Percentiles rank a stretch among this genome's conserved stretches.
Conservation (phyloP, 30 jellyfish, hydroid and myxozoan species). For the Turritopsis dohrnii region DNA sequence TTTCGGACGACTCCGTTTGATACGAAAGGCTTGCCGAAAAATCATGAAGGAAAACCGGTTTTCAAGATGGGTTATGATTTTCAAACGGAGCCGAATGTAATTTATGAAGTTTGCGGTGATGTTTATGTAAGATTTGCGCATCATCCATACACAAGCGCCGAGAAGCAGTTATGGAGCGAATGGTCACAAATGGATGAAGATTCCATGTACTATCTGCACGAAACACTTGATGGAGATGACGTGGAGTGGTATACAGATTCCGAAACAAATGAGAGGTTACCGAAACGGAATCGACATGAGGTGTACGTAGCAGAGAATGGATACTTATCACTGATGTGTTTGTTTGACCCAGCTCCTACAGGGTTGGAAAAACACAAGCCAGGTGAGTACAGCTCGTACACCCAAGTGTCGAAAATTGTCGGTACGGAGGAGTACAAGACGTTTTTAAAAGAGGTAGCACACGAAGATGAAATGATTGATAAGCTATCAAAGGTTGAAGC, state of each 20-base stretch:
- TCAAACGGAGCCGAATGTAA: slow-evolving; percentile 7
- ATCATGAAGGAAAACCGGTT: slow-evolving; percentile 1
- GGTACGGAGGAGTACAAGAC: background rate
- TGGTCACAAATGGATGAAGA: background rate
- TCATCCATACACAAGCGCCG: background rate
- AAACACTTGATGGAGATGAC: background rate
- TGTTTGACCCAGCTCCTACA: slow-evolving; percentile 20
- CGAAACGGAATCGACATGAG: slow-evolving; percentile 10
- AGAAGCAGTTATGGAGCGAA: slow-evolving; percentile 1
- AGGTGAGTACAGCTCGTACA: slow-evolving; percentile 7
- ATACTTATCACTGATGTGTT: background rate
- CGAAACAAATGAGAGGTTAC: background rate
- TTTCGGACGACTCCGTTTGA: slow-evolving; percentile 8
- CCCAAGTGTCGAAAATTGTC: background rate
- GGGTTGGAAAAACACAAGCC: slow-evolving; percentile 11
- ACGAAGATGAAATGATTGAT: slow-evolving; percentile 9
- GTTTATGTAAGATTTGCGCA: background rate
- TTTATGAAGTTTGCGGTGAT: background rate
- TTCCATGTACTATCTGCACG: background rate
- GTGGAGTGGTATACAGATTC: slow-evolving; percentile 5
- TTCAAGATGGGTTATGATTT: slow-evolving; percentile 14
- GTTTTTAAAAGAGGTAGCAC: slow-evolving; percentile 7
- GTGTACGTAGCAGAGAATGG: background rate
- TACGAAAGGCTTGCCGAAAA: background rate
- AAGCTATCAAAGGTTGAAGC: background rate